These are phyloP conservation scores for Ectropis grisescens DNA, from an alignment of 1,140 invertebrate genomes.

Conservation along the genomic window DNA sequence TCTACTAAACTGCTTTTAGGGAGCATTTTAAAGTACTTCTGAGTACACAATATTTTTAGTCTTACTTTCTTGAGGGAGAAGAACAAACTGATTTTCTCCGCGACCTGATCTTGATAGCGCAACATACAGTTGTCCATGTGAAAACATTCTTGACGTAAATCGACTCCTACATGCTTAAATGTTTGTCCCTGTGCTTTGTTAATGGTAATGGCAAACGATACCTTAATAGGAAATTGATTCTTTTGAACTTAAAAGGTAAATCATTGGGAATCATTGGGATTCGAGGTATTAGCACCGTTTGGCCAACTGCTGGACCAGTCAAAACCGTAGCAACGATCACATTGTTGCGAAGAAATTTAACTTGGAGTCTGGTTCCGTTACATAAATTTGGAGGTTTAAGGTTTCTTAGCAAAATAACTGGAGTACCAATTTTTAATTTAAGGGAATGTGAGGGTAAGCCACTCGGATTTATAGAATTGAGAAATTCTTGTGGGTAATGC, in stretches of 20 bases:
- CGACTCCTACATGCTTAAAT: constrained; percentile 17
- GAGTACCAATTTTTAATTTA: constrained; percentile 18
- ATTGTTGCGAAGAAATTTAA: constrained; percentile 17
- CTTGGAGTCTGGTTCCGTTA: constrained; percentile 17
- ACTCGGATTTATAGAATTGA: constrained; percentile 15
- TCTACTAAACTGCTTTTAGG: constrained; percentile 1
- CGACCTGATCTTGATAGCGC: constrained; percentile 15
- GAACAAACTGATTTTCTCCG: constrained; percentile 17
- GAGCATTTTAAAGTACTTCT: constrained; percentile 16
- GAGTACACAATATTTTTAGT: constrained; percentile 20
- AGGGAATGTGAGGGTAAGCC: constrained; percentile 13
- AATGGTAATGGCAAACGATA: constrained; percentile 15
- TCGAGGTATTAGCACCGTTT: constrained; percentile 14
- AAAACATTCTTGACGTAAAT: constrained; percentile 18
- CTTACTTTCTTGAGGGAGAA: constrained; percentile 19
- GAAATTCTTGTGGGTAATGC: constrained; percentile 17
- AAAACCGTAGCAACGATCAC: constrained; percentile 18
- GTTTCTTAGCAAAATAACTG: constrained; percentile 21
- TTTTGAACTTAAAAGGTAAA: constrained; percentile 18
- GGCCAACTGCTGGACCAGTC: constrained; percentile 15
- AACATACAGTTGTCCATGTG: constrained; percentile 17
- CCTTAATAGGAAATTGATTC: constrained; percentile 13
- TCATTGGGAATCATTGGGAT: constrained; percentile 19
- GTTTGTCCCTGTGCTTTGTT: constrained; percentile 23
- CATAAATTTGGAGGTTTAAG: constrained; percentile 21